phyloP scores from a whole-genome alignment of 2,888 invertebrate species.

The Xylocampa areola region DNA sequence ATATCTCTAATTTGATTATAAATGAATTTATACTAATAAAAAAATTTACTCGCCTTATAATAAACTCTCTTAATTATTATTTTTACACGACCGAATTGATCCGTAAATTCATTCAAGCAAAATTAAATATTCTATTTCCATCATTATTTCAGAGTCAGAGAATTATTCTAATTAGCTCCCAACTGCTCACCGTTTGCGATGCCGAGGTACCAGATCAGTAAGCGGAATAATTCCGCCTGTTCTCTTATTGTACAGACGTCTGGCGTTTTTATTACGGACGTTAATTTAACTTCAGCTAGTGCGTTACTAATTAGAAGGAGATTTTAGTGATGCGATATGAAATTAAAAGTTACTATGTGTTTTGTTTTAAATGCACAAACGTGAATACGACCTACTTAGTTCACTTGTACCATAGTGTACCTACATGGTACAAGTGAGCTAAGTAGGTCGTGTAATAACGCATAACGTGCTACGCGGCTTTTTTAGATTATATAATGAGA shows the following conservation, averaged over 20 bases:
- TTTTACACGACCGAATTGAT: slow-evolving; percentile 1
- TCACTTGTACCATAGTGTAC: too few relatives aligned
- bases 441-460: too few relatives aligned
- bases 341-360: background rate
- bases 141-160: slow-evolving; percentile 44
- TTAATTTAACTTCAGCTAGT: slow-evolving; percentile 24
- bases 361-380: too few relatives aligned
- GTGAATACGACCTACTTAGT: too few relatives aligned
- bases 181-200: slow-evolving; percentile 25
- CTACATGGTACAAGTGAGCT: too few relatives aligned
- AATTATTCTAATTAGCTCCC: slow-evolving; percentile 43
- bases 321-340: background rate
- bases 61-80: too few relatives aligned
- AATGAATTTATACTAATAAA: too few relatives aligned
- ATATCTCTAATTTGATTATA: too few relatives aligned
- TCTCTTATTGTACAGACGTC: slow-evolving; percentile 37
- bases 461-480: too few relatives aligned
- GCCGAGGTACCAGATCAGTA: slow-evolving; percentile 34
- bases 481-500: too few relatives aligned
- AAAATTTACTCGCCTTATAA: too few relatives aligned
- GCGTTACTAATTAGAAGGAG: slow-evolving; percentile 18
- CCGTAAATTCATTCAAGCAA: slow-evolving; percentile 18
- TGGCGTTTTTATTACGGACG: slow-evolving; percentile 26
- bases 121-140: slow-evolving; percentile 45
- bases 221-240: slow-evolving; percentile 44